These are phyloP conservation scores for Pelecanoides urinatrix DNA, from an alignment of 2,113 vertebrate genomes.

Conservation along the genomic window DNA sequence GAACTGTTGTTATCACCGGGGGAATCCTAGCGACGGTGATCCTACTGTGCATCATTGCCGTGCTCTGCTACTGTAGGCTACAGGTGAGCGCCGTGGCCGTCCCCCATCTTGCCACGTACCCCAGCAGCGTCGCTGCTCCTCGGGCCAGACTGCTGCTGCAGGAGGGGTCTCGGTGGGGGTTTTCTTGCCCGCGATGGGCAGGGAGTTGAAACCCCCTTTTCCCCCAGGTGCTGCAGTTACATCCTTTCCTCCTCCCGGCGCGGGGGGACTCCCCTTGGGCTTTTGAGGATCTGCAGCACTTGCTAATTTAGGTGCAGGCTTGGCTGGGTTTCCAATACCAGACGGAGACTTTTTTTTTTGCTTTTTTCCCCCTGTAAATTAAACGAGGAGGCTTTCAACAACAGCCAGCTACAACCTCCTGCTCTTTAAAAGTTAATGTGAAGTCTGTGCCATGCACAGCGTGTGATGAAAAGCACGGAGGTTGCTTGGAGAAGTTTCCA, in stretches of 20 bases:
- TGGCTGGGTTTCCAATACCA: not conserved
- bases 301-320: not conserved
- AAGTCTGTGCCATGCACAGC: not conserved
- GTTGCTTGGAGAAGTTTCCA: not conserved
- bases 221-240: not conserved
- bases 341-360: not conserved
- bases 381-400: conserved; percentile 27
- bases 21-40: conserved; percentile 99
- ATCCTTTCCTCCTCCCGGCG: not conserved
- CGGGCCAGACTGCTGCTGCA: rapidly evolving
- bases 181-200: not conserved
- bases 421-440: conserved; percentile 62
- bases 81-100: conserved; percentile 75
- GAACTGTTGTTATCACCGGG: conserved; percentile 99
- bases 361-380: not conserved
- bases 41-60: conserved; percentile 96
- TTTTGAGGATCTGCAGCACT: not conserved
- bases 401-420: not conserved
- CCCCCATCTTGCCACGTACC: rapidly evolving
- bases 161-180: no score
- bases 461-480: not conserved
- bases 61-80: conserved; percentile 98
- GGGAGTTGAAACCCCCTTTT: not conserved
- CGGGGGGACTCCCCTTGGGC: not conserved
- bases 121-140: not conserved